Evolutionary conservation across 1,140 invertebrate genomes (phyloP).

Genomic region (Condylostylus longicornis): DNA sequence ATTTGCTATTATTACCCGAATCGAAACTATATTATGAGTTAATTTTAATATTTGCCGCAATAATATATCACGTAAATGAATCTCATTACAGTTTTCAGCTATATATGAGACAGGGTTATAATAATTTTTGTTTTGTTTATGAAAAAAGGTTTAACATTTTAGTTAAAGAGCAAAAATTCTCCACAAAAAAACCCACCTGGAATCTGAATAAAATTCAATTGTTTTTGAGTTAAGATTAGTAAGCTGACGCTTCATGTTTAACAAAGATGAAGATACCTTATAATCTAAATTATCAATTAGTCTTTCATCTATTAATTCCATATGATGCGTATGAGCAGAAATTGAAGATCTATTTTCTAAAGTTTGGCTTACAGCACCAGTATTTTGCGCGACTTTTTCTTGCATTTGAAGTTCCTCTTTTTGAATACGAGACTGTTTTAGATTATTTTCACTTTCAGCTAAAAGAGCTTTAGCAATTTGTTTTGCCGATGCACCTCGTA

Average conservation of each 20-base stretch:
- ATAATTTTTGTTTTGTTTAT: no score
- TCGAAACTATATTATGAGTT: no score
- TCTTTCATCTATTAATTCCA: constrained; percentile 28
- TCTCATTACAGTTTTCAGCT: no score
- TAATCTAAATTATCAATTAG: constrained; percentile 28
- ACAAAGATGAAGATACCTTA: constrained; percentile 27
- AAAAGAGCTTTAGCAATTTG: constrained; percentile 51
- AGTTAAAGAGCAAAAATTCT: no score
- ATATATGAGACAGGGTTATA: no score
- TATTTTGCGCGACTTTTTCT: constrained; percentile 15
- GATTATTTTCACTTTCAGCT: constrained; percentile 41
- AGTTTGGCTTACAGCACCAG: constrained; percentile 12
- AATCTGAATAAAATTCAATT: constrained; percentile 29
- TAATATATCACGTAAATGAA: no score
- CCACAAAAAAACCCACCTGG: constrained; percentile 31
- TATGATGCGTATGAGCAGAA: constrained; percentile 20
- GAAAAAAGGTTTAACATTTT: no score
- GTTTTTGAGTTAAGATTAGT: constrained; percentile 25
- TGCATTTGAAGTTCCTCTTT: constrained; percentile 24
- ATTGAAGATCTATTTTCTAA: constrained; percentile 10
- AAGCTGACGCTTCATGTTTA: constrained; percentile 29
- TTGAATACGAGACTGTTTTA: constrained; percentile 31
- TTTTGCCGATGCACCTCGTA: constrained; percentile 56
- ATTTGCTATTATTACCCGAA: no score
- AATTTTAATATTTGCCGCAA: no score